Conservation (phyloP, 1,140 invertebrate species). For the Orchestia grillus region DNA sequence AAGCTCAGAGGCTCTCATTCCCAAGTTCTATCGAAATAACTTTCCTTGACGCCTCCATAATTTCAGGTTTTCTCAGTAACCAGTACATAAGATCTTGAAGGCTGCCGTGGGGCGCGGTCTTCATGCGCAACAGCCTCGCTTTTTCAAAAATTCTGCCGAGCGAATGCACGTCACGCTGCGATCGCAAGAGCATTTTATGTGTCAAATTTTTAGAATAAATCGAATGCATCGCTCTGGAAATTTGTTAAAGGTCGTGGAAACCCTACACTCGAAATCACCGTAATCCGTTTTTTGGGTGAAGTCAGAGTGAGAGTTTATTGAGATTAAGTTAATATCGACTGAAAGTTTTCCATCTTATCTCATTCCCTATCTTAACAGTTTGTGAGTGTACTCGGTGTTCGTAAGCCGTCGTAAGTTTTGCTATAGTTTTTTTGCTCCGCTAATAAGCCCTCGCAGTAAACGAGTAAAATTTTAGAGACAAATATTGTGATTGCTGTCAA, state of each 20-base stretch:
- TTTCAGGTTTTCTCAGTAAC: neutral
- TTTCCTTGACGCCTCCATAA: no score
- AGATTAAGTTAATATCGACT: neutral
- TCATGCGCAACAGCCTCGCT: neutral
- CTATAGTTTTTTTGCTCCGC: neutral
- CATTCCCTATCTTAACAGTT: neutral
- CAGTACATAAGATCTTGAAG: neutral
- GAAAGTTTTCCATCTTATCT: neutral
- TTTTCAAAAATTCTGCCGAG: neutral
- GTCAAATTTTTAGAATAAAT: neutral
- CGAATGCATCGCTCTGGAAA: neutral
- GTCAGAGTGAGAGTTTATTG: neutral
- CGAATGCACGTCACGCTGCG: neutral
- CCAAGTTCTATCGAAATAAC: no score
- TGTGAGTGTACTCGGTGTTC: neutral
- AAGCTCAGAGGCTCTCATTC: no score
- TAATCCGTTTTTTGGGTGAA: neutral
- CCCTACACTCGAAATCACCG: neutral
- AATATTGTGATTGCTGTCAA: neutral
- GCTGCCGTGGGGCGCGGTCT: neutral
- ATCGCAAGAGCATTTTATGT: neutral
- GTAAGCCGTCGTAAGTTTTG: neutral
- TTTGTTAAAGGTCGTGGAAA: neutral
- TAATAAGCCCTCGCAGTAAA: neutral
- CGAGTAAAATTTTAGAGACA: neutral